These are phyloP conservation scores for Decapterus maruadsi DNA, from an alignment of 2,797 vertebrate species.

Conservation along the genomic window DNA sequence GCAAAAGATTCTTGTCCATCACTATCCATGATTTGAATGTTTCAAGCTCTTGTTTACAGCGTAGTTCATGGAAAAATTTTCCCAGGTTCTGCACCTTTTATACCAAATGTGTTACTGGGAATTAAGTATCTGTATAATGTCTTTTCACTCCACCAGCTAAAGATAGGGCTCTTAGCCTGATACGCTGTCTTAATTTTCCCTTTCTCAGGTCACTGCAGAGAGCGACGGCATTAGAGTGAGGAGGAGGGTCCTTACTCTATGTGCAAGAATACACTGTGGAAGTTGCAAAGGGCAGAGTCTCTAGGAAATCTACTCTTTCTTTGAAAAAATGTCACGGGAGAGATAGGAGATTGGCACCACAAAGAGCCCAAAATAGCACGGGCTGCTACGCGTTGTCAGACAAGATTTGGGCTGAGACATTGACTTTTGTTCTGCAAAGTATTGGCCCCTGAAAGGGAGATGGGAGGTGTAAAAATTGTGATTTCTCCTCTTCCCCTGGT, in stretches of 20 bases:
- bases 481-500: conserved; percentile 90
- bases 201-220: conserved; percentile 85
- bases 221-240: conserved; percentile 88
- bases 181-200: conserved; percentile 92
- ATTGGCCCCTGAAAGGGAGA: conserved; percentile 94
- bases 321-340: conserved; percentile 99
- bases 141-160: conserved; percentile 80
- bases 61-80: conserved; percentile 56
- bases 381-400: conserved; percentile 99
- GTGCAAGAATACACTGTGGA: conserved; percentile 94
- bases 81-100: conserved; percentile 77
- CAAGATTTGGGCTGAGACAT: conserved; percentile 98
- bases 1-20: conserved; percentile 20
- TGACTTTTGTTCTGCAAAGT: conserved; percentile 98
- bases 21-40: conserved; percentile 6
- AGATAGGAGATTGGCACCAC: conserved; percentile 99
- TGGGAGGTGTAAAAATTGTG: conserved; percentile 93
- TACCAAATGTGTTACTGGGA: conserved; percentile 77
- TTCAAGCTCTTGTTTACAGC: conserved; percentile 51
- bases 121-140: conserved; percentile 81
- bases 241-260: conserved; percentile 90
- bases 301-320: conserved; percentile 99
- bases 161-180: conserved; percentile 84
- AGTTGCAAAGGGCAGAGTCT: conserved; percentile 99
- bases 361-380: conserved; percentile 98